A percentile compares a stretch with the other conserved stretches of the same genome.
Evolutionary conservation across 1,140 invertebrate species (phyloP).

Genomic region (Calycopis cecrops): DNA sequence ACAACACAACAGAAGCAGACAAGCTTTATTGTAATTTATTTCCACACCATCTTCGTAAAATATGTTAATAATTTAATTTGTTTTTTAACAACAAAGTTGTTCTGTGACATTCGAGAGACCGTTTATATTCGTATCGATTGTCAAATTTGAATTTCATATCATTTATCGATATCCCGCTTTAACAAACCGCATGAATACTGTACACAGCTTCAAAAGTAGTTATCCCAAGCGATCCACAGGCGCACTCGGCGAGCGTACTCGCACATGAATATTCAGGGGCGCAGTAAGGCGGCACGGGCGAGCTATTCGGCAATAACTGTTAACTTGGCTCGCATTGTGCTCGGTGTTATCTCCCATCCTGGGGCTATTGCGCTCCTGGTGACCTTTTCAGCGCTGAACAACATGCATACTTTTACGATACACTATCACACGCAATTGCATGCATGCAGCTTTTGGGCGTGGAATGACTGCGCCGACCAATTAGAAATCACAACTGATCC

Average conservation of each 20-base stretch:
- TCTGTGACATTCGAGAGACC: neutral
- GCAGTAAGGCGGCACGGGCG: constrained; percentile 33
- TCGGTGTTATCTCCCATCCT: constrained; percentile 4
- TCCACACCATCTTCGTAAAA: no score
- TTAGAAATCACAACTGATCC: constrained; percentile 27
- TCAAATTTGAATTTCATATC: neutral
- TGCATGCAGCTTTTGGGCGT: constrained; percentile 12
- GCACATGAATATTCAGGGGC: constrained; percentile 62
- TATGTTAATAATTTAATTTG: no score
- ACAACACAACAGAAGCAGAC: no score
- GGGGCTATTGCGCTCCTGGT: neutral
- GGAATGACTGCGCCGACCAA: constrained; percentile 17
- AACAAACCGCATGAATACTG: constrained; percentile 35
- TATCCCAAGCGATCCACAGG: constrained; percentile 40
- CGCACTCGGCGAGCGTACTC: constrained; percentile 32
- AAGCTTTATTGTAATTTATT: no score
- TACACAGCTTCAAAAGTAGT: constrained; percentile 45
- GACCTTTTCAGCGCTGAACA: constrained; percentile 12
- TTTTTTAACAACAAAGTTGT: neutral
- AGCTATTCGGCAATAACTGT: constrained; percentile 61
- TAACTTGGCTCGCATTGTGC: constrained; percentile 57
- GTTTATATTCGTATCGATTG: neutral
- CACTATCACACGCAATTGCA: constrained; percentile 9
- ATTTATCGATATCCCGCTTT: constrained; percentile 27
- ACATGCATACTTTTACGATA: constrained; percentile 13